Evolutionary conservation across 2,888 invertebrate genomes (phyloP), one percentile per base, ranked within the genome.

Genomic region (Elegia similella): DNA sequence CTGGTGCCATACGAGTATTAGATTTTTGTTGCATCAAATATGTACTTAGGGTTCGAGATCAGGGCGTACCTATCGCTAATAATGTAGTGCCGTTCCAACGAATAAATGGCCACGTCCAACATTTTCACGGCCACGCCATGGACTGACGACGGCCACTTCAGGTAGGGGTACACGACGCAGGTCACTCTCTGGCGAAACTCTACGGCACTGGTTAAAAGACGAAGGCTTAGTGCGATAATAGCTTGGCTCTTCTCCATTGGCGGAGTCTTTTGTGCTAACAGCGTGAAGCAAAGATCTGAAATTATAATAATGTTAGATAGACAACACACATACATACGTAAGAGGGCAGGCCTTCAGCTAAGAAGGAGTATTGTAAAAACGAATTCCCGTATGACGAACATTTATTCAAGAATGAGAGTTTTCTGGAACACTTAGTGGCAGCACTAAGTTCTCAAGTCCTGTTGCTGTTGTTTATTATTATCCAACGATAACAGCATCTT

Each of bases 191-290:
- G 8, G 3, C 67, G 61, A 0, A 30, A 10, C 1, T 65, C 66
- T 6, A 78, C 59, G 0, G 78, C 74, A 34, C 77, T 81, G 1
- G 84, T 75, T 15, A 89, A 62, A 29, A 90, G 34, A 0, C 82
- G 75, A 1, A 88, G 63, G 12, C 70, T 63, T 0, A 88, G 57
- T 0, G 78, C 68, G 2, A 89, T 59, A 8, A 89, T 72, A 0
- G 68, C 76, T 57, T 89, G 90, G 6, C 75, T 70, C 58, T 76
- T 84, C 57, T 86, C 85, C 2, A 86, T 66, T 0, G 86, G 88
- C 0, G 87, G 87, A 0, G 64, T 38, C 59, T 82, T 82, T 57
- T 86, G 78, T 0, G 65, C 63, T 15, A 88, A 55, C 1, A 89
- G 64, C 0, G 76, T 80, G 59, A 81, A 63, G 62, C 85, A 85